Evolutionary conservation across 2,888 invertebrate genomes (phyloP).

Genomic region (Hemicrepidius hirtus): DNA sequence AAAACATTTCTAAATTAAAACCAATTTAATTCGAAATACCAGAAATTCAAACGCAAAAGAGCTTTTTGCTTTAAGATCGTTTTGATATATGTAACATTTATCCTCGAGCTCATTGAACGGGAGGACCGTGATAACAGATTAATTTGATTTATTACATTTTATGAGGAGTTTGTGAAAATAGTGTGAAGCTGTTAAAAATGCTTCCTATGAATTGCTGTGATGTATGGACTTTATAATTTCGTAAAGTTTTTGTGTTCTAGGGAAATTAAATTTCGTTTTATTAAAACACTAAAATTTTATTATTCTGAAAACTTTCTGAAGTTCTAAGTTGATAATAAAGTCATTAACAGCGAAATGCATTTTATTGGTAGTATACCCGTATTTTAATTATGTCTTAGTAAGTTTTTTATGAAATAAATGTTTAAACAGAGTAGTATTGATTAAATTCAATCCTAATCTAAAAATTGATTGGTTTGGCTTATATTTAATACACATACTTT

Average conservation of each 20-base stretch:
- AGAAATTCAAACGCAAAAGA: conserved; percentile 3
- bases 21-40: conserved; percentile 22
- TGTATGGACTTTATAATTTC: not conserved
- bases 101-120: conserved; percentile 23
- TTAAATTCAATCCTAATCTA: too few species aligned
- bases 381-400: too few species aligned
- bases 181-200: conserved; percentile 12
- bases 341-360: too few species aligned
- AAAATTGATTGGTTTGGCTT: too few species aligned
- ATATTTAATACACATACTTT: too few species aligned
- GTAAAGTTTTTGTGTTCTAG: not conserved
- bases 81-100: conserved; percentile 28
- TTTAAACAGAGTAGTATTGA: too few species aligned
- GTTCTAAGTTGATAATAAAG: too few species aligned
- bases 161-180: not conserved
- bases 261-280: not conserved
- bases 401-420: too few species aligned
- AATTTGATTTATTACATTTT: conserved; percentile 18
- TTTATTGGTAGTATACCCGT: too few species aligned
- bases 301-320: too few species aligned
- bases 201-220: conserved; percentile 2
- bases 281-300: too few species aligned
- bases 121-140: conserved; percentile 19
- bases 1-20: conserved; percentile 27
- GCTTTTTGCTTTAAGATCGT: conserved; percentile 6